Conservation (phyloP, 2,113 vertebrate species). For the Nothoprocta perdicaria region DNA sequence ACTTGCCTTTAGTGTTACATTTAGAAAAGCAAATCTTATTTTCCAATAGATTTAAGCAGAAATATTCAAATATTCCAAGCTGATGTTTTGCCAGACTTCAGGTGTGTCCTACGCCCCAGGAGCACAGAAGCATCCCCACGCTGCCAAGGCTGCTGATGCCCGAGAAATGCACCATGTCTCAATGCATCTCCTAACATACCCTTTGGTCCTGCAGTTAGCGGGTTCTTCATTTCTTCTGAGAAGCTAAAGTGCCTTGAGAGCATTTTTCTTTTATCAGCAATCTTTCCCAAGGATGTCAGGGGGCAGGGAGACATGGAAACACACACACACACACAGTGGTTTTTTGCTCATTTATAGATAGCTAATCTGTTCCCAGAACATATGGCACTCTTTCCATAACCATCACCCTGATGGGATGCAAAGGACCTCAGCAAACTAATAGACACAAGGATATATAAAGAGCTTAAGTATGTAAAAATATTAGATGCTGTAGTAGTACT, state of each 20-base stretch:
- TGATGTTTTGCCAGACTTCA: background rate
- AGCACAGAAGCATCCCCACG: accelerated
- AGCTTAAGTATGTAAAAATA: background rate
- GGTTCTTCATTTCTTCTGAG: background rate
- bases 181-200: accelerated
- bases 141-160: background rate
- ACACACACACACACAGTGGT: accelerated
- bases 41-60: background rate
- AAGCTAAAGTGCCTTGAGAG: background rate
- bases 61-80: background rate
- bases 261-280: background rate
- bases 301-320: background rate
- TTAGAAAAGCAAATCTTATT: background rate
- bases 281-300: background rate
- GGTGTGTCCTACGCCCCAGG: accelerated
- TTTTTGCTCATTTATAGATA: background rate
- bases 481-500: background rate
- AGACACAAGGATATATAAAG: background rate
- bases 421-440: background rate
- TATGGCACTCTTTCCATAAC: background rate
- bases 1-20: background rate
- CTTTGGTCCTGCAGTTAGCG: background rate
- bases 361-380: background rate
- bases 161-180: accelerated
- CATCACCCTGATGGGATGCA: accelerated